Evolutionary conservation across 2,888 invertebrate genomes (phyloP), one percentile per base, ranked within the genome.

Genomic region (Corbicula japonica): DNA sequence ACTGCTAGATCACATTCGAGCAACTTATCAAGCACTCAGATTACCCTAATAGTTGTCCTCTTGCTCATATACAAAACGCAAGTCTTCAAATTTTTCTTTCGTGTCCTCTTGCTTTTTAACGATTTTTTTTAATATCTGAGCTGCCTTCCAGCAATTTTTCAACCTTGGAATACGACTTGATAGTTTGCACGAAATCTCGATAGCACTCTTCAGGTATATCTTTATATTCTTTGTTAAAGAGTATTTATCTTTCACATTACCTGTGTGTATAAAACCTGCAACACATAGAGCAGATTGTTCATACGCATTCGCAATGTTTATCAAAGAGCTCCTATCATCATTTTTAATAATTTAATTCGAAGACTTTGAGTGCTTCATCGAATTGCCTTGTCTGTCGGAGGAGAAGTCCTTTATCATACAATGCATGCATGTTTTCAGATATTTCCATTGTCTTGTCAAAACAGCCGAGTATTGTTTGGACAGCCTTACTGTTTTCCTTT

Each of bases 271-370:
- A n/a, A n/a, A n/a, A n/a, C n/a, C n/a, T n/a, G n/a, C n/a, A n/a
- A n/a, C n/a, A n/a, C n/a, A n/a, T n/a, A 50, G 28, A 50, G 50
- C 50, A 26, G 50, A 4, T n/a, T 50, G 50, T n/a, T 50, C 50
- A n/a, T 50, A 21, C 6, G 28, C 28, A 28, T 50, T 50, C 15
- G 10, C 50, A 6, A 50, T 10, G 26, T 26, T 50, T 12, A 50
- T 15, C 4, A 6, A 6, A 4, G 50, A 26, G 21, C 23, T 12
- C 28, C 28, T 10, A 23, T 23, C 23, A 21, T 21, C 4, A 26
- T 23, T 26, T 26, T 50, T 23, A 8, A 50, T 23, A 23, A 50
- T 12, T 12, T 21, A n/a, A 6, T 5, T 50, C 50, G 23, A 50
- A 50, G 8, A 50, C 50, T 3, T 50, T 15, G 23, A 50, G 28